Percentiles rank a stretch among this genome's conserved stretches.
Evolutionary conservation across 2,888 invertebrate species (phyloP).

Genomic region (Callinectes sapidus): DNA sequence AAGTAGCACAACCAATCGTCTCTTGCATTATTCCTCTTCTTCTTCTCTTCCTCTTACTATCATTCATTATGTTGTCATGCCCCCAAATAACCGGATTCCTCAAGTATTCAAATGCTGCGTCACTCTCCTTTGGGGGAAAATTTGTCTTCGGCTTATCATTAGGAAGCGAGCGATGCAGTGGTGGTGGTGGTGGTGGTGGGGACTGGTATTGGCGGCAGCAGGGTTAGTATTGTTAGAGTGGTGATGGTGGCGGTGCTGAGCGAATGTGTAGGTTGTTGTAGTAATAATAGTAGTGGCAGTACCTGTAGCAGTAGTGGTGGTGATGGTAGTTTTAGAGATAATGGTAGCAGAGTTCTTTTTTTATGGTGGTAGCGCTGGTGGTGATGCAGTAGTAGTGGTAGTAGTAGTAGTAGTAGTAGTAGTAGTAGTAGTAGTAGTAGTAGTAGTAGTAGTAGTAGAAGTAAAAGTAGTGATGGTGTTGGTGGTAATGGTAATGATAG

Average conservation of each 20-base stretch:
- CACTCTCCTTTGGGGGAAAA: slow-evolving; percentile 9
- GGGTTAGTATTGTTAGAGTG: neutral
- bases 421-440: neutral
- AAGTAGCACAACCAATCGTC: neutral
- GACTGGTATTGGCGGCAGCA: too few relatives aligned
- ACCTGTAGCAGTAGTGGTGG: neutral
- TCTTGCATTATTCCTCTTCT: neutral
- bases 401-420: neutral
- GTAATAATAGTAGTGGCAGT: too few relatives aligned
- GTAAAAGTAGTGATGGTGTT: too few relatives aligned
- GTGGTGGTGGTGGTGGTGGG: neutral
- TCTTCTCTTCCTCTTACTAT: neutral
- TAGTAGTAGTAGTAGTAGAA: neutral
- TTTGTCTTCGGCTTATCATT: slow-evolving; percentile 23
- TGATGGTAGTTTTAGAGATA: too few relatives aligned
- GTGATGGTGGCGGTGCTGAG: too few relatives aligned
- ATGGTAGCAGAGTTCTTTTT: neutral
- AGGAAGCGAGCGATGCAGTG: neutral
- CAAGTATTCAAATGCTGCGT: slow-evolving; percentile 1
- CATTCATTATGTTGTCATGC: slow-evolving; percentile 4
- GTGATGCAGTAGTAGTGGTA: neutral
- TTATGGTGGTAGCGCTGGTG: too few relatives aligned
- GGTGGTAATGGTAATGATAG: too few relatives aligned
- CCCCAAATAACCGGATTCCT: neutral
- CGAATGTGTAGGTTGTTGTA: neutral